Evolutionary conservation across 23 tunicate genomes (phyloP), one percentile per base, ranked within the genome.

Genomic region (Oikopleura vanhoeffeni): DNA sequence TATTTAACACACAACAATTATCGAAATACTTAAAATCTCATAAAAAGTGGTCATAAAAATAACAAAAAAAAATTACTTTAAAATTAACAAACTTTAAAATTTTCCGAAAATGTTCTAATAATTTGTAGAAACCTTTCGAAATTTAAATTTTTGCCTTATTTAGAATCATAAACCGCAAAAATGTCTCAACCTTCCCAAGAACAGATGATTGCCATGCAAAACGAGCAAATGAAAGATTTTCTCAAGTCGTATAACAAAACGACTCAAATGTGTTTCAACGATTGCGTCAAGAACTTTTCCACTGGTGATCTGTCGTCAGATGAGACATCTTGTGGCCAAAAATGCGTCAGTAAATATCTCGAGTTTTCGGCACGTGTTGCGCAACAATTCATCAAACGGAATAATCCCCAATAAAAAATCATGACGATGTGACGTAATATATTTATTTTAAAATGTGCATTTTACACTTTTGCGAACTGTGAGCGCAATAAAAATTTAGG

Each of bases 201-300:
- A 2, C 79, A 71, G 38, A 71, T 71, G 79, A 33, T 13, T 2
- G 64, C 64, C 18, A 71, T 71, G 79, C 79, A 71, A 30, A 71
- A 30, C 38, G 83, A 76, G 40, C 92, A 91, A 41, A 87, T 95
- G 83, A 91, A 88, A 76, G 99, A 95, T 76, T 91, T 95, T 84
- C 88, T 95, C 39, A 89, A 88, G 41, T 88, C 90, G 1, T 95
- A 87, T 83, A 95, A 95, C 85, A 90, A 89, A 85, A 86, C 91
- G 0, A 88, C 92, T 27, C 89, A 95, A 67, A 86, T 84, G 0
- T 95, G 99, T 76, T 95, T 95, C 76, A 86, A 67, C 36, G 99
- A 95, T 40, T 95, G 99, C 60, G 96, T 95, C 41, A 88, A 90
- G 84, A 95, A 95, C 85, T 95, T 95, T 77, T 75, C 91, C 0